Percentiles rank a stretch among this genome's conserved stretches.
These are phyloP conservation scores for Trichomycterus rosablanca DNA, from an alignment of 2,113 vertebrate genomes.

Conservation along the genomic window DNA sequence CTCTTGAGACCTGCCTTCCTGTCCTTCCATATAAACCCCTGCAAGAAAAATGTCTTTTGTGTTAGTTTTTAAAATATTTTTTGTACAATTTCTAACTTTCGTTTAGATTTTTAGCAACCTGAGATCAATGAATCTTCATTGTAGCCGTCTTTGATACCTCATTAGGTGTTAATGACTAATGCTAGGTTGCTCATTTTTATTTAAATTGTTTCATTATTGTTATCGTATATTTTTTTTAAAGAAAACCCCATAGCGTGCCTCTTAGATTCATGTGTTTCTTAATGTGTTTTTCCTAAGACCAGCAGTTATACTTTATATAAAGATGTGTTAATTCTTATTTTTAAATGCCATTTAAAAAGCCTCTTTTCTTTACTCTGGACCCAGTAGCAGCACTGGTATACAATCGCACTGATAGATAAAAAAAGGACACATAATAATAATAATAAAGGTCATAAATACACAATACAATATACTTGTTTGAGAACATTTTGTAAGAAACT, in stretches of 20 bases:
- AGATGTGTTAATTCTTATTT: conserved; percentile 84
- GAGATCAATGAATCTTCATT: conserved; percentile 83
- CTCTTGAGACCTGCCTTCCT: conserved; percentile 93
- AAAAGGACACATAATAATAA: conserved; percentile 54
- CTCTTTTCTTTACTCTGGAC: conserved; percentile 94
- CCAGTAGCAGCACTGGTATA: conserved; percentile 95
- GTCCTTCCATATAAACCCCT: conserved; percentile 88
- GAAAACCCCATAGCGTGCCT: conserved; percentile 95
- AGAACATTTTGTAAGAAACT: conserved; percentile 80
- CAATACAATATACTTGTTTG: conserved; percentile 84
- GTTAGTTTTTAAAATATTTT: conserved; percentile 43
- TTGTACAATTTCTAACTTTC: conserved; percentile 90
- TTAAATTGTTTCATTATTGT: conserved; percentile 71
- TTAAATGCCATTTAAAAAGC: conserved; percentile 87
- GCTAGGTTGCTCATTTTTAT: conserved; percentile 59
- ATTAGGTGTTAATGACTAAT: conserved; percentile 49
- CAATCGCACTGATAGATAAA: conserved; percentile 89
- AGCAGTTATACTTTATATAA: conserved; percentile 99
- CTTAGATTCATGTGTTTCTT: conserved; percentile 98
- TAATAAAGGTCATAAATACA: conserved; percentile 65
- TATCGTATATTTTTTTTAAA: conserved; percentile 57
- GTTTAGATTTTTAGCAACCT: conserved; percentile 81
- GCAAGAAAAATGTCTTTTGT: conserved; percentile 71
- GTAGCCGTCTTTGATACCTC: conserved; percentile 64
- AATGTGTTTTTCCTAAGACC: conserved; percentile 91